Base-by-base conservation (phyloP, 2,888 invertebrate genomes). In the Salticus scenicus region DNA sequence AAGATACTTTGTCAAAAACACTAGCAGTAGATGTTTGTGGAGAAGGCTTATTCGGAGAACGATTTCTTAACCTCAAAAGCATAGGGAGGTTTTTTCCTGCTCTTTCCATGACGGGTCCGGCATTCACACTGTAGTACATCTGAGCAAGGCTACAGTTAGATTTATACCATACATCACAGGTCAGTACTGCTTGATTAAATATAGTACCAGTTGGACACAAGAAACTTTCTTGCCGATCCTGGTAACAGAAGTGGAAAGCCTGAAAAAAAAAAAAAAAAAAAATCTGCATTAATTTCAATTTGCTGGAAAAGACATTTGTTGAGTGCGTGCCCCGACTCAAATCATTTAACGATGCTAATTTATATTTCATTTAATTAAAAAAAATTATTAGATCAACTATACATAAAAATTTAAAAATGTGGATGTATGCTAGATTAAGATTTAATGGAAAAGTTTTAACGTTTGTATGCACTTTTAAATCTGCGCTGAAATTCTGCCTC, bases 201-300 rank as follows among this genome's bases (percentile, higher is more conserved):
- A 81, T 87, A 0, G 85, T 88, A 20, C 88, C 88, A 28, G 73
- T 67, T 17, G 88, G 88, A 63, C 88, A 88, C 2, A 88, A 47
- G 33, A 87, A 88, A 17, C 77, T 87, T 57, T 80, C 87, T 51
- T 80, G 79, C 1, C 70, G 27, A 30, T 79, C 41, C 14, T 74
- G 33, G 17, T 70, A 47, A 27, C 84, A 85, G 14, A 47, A 74
- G 27, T 85, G 84, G 27, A 85, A 85, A 7, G 78, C 78, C 84
- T 79, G n/a, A 28, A 79, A 71, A 14, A 24, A 75, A 51, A 24
- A 1, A 75, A 14, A 8, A 24, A n/a, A n/a, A n/a, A n/a, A n/a
- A n/a, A n/a, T n/a, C n/a, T n/a, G n/a, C n/a, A n/a, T 37, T 69
- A 37, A 37, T 5, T 37, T 37, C 37, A 37, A 12, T 8, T 37